Evolutionary conservation across 37 sponge, comb jelly and placozoan genomes (phyloP).

Genomic region (Beroe ovata): DNA sequence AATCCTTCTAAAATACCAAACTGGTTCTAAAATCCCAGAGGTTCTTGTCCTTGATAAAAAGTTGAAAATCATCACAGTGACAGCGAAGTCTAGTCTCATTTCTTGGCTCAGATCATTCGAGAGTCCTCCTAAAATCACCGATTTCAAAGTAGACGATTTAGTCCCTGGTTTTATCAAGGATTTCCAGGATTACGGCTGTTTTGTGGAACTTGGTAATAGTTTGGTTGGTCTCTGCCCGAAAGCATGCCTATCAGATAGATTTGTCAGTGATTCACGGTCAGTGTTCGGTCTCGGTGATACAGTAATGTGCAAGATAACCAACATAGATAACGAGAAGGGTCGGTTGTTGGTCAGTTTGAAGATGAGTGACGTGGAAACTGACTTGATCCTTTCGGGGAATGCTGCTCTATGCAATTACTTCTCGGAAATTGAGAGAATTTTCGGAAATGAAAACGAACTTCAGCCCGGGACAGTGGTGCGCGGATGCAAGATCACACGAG

Average conservation of each 20-base stretch:
- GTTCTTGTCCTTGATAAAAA: conserved; percentile 14
- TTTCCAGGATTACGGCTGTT: conserved; percentile 62
- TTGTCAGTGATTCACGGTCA: conserved; percentile 9
- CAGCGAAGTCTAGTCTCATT: conserved; percentile 5
- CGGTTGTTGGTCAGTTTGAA: conserved; percentile 49
- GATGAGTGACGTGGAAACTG: not conserved
- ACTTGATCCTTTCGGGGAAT: not conserved
- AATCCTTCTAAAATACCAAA: not conserved
- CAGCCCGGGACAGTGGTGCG: not conserved
- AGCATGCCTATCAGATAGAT: conserved; percentile 28
- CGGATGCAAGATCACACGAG: not conserved
- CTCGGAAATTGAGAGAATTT: not conserved
- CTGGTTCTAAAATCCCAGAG: not conserved
- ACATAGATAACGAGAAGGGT: conserved; percentile 37
- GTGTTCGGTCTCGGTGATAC: not conserved
- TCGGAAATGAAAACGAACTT: not conserved
- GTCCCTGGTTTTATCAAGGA: conserved; percentile 52
- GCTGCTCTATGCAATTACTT: not conserved
- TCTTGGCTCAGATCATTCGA: not conserved
- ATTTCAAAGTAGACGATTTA: not conserved
- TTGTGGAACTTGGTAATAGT: conserved; percentile 28
- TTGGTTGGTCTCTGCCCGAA: conserved; percentile 47
- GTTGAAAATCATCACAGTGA: conserved; percentile 28
- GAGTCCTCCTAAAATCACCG: not conserved
- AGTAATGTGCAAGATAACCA: conserved; percentile 43